phyloP scores from a whole-genome alignment of 2,113 vertebrate genomes.

The Bubo blakistoni region DNA sequence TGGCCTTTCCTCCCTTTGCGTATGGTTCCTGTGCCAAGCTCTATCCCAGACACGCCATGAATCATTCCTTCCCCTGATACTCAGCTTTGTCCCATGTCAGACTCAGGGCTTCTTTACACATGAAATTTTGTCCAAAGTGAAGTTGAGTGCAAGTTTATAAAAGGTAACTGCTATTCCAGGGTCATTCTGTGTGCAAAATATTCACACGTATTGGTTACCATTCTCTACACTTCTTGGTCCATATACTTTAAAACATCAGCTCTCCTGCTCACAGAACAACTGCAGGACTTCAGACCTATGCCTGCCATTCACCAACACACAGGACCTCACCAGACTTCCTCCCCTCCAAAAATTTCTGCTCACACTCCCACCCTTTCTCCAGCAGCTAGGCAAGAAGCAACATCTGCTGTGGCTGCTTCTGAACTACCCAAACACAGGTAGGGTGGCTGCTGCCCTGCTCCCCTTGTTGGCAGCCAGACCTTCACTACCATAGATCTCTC shows the following conservation, averaged over 20 bases:
- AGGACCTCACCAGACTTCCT: not conserved
- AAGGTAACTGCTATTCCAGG: not conserved
- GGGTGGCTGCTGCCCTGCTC: not conserved
- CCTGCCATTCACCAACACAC: not conserved
- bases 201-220: not conserved
- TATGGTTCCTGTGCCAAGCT: not conserved
- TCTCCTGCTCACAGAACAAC: not conserved
- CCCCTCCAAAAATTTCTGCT: not conserved
- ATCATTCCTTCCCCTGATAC: not conserved
- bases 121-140: not conserved
- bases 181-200: not conserved
- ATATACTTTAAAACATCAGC: not conserved
- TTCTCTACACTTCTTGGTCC: not conserved
- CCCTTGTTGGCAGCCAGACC: not conserved
- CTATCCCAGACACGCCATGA: not conserved
- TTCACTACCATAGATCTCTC: not conserved
- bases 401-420: not conserved
- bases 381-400: not conserved
- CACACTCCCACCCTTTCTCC: not conserved
- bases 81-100: not conserved
- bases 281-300: not conserved
- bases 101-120: not conserved
- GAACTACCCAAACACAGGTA: not conserved
- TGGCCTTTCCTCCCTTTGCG: not conserved
- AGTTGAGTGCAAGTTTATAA: not conserved